Conservation (phyloP, 2,888 invertebrate genomes). For the Dasysyrphus albostriatus region DNA sequence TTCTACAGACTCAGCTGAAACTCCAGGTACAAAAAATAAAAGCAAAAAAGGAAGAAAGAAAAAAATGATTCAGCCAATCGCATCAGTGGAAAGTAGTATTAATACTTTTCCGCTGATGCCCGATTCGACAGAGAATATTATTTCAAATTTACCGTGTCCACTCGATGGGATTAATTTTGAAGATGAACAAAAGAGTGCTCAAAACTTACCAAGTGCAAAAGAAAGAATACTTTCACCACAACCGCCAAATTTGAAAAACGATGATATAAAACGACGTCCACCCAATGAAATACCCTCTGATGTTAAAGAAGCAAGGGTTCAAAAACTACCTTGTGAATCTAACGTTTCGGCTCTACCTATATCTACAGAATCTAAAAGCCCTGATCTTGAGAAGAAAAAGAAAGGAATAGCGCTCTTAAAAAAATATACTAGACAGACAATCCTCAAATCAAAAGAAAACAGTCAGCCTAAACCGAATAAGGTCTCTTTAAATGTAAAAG, state of each 20-base stretch:
- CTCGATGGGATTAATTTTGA: background rate
- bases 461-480: background rate
- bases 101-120: background rate
- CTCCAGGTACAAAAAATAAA: background rate
- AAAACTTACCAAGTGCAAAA: background rate
- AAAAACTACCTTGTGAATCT: background rate
- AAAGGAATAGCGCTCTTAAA: background rate
- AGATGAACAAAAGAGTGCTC: background rate
- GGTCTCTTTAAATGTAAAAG: background rate
- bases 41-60: background rate
- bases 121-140: background rate
- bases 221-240: background rate
- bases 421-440: background rate
- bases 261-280: background rate
- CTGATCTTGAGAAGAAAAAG: background rate
- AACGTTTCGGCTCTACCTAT: background rate
- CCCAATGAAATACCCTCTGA: background rate
- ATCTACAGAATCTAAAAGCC: background rate
- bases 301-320: background rate
- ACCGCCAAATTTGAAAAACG: background rate
- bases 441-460: background rate
- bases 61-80: no score
- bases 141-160: background rate
- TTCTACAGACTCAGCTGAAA: background rate
- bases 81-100: background rate